Evolutionary conservation across 2,888 invertebrate genomes (phyloP).

Genomic region (Ophioninae sp.): DNA sequence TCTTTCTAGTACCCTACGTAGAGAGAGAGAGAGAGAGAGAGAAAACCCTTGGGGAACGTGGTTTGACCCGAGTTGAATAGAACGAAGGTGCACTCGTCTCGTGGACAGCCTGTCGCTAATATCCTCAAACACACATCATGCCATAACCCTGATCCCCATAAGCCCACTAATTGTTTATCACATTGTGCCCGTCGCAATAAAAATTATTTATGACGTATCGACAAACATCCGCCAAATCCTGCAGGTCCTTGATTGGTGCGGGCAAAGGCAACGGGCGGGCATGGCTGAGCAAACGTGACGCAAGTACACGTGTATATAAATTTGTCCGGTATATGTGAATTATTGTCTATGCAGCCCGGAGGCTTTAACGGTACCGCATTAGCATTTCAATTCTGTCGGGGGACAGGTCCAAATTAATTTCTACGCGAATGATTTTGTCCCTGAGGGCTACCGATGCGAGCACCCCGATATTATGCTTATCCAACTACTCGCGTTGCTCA

Average conservation of each 20-base stretch:
- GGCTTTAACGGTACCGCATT: slow-evolving; percentile 59
- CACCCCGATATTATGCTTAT: slow-evolving; percentile 25
- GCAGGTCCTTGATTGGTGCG: slow-evolving; percentile 20
- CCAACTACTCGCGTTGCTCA: slow-evolving; percentile 1
- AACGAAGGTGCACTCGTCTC: slow-evolving; percentile 48
- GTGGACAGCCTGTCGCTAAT: slow-evolving; percentile 60
- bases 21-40: no score
- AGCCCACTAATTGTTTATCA: slow-evolving; percentile 54
- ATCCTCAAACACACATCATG: slow-evolving; percentile 54
- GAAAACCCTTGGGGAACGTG: slow-evolving; percentile 49
- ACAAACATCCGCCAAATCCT: slow-evolving; percentile 41
- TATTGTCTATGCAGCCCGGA: slow-evolving; percentile 28
- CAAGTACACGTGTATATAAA: slow-evolving; percentile 3
- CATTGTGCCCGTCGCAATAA: slow-evolving; percentile 56
- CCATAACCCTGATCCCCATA: slow-evolving; percentile 15
- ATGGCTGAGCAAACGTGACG: not conserved
- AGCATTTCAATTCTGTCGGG: slow-evolving; percentile 58
- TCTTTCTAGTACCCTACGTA: not conserved
- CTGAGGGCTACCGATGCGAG: slow-evolving; percentile 13
- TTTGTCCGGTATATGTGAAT: slow-evolving; percentile 32
- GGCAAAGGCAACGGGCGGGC: not conserved
- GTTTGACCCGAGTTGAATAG: slow-evolving; percentile 12
- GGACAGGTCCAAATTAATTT: slow-evolving; percentile 63
- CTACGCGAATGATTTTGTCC: slow-evolving; percentile 50
- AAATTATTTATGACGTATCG: slow-evolving; percentile 61